Evolutionary conservation across 2,113 vertebrate genomes (phyloP), one percentile per base, ranked within the genome.

Genomic region (Ornithorhynchus anatinus): DNA sequence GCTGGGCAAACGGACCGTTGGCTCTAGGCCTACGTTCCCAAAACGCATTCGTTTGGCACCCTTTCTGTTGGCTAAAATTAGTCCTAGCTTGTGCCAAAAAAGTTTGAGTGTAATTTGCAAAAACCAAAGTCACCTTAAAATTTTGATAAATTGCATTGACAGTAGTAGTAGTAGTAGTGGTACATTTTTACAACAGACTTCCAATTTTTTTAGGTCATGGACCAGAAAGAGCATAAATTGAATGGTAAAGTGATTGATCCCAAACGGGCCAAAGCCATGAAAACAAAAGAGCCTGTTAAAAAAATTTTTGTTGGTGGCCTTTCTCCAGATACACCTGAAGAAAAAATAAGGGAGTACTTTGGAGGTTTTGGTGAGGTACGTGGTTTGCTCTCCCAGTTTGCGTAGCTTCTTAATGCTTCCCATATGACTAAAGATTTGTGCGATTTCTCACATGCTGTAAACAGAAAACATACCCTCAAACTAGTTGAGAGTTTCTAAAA

Each of bases 201-300:
- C 59, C 77, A 23, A 85, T 85, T 87, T 87, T 47, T 29, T 66
- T 84, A 99, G 98, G 98, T 99, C 56, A 95, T 95, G 88, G 90
- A 95, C 78, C 96, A 97, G 83, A 99, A 99, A 77, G 98, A 99
- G 76, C 98, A 99, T 82, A 99, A 99, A 89, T 93, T 99, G 78
- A 99, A 99, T 72, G 97, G 97, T 50, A 99, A 99, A 82, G 98
- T 99, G 77, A 99, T 99, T 68, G 98, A 99, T 89, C 98, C 98
- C 39, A 99, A 99, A 91, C 97, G 96, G 90, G 98, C 98, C 80
- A 99, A 99, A 91, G 98, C 98, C 69, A 99, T 99, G 98, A 99
- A 99, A 93, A 96, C 95, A 84, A 99, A 99, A 90, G 98, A 99
- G 78, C 97, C 98, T 0, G 95, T 99, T 50, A 99, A 97, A 93